Base-by-base conservation (phyloP, 2,113 vertebrate species). In the Pterocles gutturalis region DNA sequence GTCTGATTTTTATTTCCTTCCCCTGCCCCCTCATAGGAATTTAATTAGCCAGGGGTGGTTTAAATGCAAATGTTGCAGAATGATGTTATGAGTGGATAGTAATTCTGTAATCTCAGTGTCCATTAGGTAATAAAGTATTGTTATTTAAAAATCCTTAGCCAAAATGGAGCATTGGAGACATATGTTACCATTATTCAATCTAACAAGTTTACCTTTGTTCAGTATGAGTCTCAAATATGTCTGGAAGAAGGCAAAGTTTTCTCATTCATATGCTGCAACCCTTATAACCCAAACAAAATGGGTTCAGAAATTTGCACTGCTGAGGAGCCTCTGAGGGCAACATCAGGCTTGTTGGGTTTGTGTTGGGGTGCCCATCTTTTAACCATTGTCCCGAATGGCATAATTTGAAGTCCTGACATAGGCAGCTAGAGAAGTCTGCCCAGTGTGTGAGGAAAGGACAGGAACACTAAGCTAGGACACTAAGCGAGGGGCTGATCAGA, bases 61-160 rank as follows among this genome's bases (percentile, higher is more conserved):
- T 90, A 66, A 85, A 89, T 80, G 45, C 29, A 90, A 92, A 28
- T 60, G 22, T 85, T 87, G 62, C 28, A 95, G 90, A 87, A 80
- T 28, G 54, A 54, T 65, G 9, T n/a, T 73, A 62, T 29, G 20
- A 71, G 31, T 76, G 22, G 55, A 66, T 67, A 75, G 28, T 69
- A 54, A 79, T 93, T 73, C 48, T 70, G 19, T 66, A 88, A 70
- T 95, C n/a, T 79, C 20, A 57, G 53, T 33, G 33, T 71, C 46
- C 15, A 14, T 70, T 85, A 60, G 31, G 9, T 75, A 60, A 61
- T 87, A 75, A 93, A 67, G 4, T 34, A 62, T 65, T 83, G 17
- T 60, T 66, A 57, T 88, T 77, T 89, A 67, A 79, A 93, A 91
- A 58, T 41, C 11, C 22, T 53, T 55, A 36, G 24, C 16, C 34